Evolutionary conservation across 2,888 invertebrate species (phyloP), one percentile per base, ranked within the genome.

Genomic region (Smittia aterrima): DNA sequence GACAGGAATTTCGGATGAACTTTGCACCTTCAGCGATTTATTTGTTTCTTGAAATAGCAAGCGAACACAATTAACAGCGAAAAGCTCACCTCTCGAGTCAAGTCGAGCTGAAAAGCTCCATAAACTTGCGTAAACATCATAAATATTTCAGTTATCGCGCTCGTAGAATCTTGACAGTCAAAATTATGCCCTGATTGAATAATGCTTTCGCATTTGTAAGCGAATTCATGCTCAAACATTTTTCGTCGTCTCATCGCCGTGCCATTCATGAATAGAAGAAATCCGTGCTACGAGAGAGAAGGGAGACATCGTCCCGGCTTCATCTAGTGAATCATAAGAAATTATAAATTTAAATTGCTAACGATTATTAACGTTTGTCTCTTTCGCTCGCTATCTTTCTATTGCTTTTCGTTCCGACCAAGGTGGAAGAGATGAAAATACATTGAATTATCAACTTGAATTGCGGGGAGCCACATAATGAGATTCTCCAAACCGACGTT

Each of bases 131-230:
- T 72, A 72, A 72, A 72, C 40, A 72, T 72, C 62, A 72, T 72
- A 72, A 72, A 72, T 72, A 62, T 72, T 72, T 72, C 62, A 62
- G 24, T 72, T 72, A 72, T 72, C 72, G 72, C 40, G 38, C 72
- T 72, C 38, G 38, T 9, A 72, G 54, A 72, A 72, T 72, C 72
- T 72, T 40, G 72, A 72, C 72, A 72, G 38, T 11, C 16, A 62
- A 72, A 38, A 18, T 70, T 70, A 53, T 70, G 22, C 47, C 54
- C 22, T 70, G 54, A 70, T 70, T 70, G 70, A 70, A 70, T 70
- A 53, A 70, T 70, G 70, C 32, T 54, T 40, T 32, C 41, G 13
- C 25, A 64, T 64, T 64, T 25, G 27, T 24, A 64, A 64, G 25
- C n/a, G 27, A 64, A 64, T 64, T 27, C 13, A 25, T 64, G 25